Percentiles rank a stretch among this genome's conserved stretches.
phyloP scores from a whole-genome alignment of 2,888 invertebrate species.

The Microdon myrmicae region DNA sequence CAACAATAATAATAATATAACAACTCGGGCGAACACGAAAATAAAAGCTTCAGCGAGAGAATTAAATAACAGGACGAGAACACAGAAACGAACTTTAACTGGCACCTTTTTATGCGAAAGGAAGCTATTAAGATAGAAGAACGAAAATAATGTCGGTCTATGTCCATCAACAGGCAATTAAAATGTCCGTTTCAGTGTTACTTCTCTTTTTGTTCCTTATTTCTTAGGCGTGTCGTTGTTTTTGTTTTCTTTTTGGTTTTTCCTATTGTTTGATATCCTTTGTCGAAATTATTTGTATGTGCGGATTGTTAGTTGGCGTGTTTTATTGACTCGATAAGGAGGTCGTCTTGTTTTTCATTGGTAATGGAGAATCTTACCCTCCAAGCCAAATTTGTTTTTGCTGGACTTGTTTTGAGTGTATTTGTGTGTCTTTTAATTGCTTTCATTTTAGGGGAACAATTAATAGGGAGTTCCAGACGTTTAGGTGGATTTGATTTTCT shows the following conservation, averaged over 20 bases:
- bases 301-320: slow-evolving; percentile 24
- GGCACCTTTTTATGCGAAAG: slow-evolving; percentile 49
- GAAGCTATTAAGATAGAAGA: slow-evolving; percentile 51
- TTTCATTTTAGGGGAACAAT: slow-evolving; percentile 12
- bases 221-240: neutral
- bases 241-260: neutral
- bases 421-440: neutral
- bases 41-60: slow-evolving; percentile 14
- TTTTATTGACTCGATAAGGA: slow-evolving; percentile 42
- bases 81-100: slow-evolving; percentile 52
- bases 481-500: slow-evolving; percentile 39
- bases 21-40: neutral
- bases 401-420: neutral
- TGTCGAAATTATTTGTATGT: too few species aligned
- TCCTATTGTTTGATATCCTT: too few species aligned
- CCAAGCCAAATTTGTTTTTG: too few species aligned
- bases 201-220: slow-evolving; percentile 14
- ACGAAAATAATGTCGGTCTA: slow-evolving; percentile 51
- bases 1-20: neutral
- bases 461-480: slow-evolving; percentile 32
- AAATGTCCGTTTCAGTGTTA: slow-evolving; percentile 48
- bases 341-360: slow-evolving; percentile 18
- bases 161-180: slow-evolving; percentile 53
- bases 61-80: slow-evolving; percentile 43
- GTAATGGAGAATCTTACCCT: too few species aligned